Percentiles rank a stretch among this genome's conserved stretches.
These are phyloP conservation scores for Serranus cabrilla DNA, from an alignment of 2,797 vertebrate species.

Conservation along the genomic window DNA sequence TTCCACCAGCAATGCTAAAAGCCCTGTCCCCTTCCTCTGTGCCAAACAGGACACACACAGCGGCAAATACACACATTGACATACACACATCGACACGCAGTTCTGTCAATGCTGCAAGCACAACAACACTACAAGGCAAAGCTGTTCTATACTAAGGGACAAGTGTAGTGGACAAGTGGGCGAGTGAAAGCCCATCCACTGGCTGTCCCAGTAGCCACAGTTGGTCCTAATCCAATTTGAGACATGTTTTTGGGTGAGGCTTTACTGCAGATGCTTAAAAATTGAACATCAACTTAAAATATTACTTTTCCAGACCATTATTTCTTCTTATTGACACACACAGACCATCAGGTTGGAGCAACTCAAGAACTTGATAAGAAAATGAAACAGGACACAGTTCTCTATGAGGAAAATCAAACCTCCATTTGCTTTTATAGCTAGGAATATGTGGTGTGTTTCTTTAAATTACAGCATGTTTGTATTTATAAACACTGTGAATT, in stretches of 20 bases:
- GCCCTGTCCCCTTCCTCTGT: conserved; percentile 12
- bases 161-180: neutral
- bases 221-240: neutral
- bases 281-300: neutral
- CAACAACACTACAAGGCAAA: neutral
- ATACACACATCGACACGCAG: conserved; percentile 34
- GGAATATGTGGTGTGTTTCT: neutral
- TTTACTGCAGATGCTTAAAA: too few relatives aligned
- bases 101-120: neutral
- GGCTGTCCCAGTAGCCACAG: neutral
- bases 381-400: conserved; percentile 2
- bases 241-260: neutral
- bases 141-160: neutral
- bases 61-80: conserved; percentile 30
- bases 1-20: conserved; percentile 50
- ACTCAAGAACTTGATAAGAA: conserved; percentile 10
- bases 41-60: conserved; percentile 30
- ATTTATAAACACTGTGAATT: too few relatives aligned
- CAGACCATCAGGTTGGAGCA: conserved; percentile 14
- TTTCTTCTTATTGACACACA: conserved; percentile 10
- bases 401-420: conserved; percentile 18
- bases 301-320: conserved; percentile 26
- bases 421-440: neutral
- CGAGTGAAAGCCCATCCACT: neutral
- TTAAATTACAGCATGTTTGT: neutral